Evolutionary conservation across 2,888 invertebrate genomes (phyloP), one percentile per base, ranked within the genome.

Genomic region (Rambutsinella grinnellia): DNA sequence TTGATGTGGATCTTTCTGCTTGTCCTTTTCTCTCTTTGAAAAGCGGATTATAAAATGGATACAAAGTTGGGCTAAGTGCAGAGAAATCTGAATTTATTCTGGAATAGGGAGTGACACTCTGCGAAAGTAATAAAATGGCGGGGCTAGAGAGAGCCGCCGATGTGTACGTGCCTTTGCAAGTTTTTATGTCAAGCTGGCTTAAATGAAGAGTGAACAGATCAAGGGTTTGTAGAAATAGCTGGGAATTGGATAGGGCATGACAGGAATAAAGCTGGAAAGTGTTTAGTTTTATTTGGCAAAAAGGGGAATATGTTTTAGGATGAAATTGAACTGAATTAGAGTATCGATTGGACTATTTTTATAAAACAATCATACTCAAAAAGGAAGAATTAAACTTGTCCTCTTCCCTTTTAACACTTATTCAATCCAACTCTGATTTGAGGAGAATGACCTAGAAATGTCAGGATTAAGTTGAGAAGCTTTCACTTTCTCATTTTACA

Each of bases 231-330:
- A 36, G 13, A 36, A 36, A 36, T n/a, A n/a, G n/a, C n/a, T n/a
- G n/a, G n/a, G n/a, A n/a, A n/a, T n/a, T n/a, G n/a, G n/a, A n/a
- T n/a, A 36, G 13, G 13, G 36, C 36, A 36, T 58, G 58, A 58
- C 58, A 58, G 46, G 46, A 61, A 61, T 36, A 36, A 61, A 47
- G 46, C 61, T n/a, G n/a, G n/a, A n/a, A 61, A 61, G 23, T 23
- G 46, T 27, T 58, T 36, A 19, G 47, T 3, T 61, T 46, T 61
- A 61, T 61, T 61, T 61, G 61, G 46, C 61, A 61, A 46, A 61
- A 61, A 56, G 27, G 54, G 36, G 58, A 58, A 58, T 36, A 36
- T 36, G 36, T 5, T 36, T 5, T 36, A 8, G 36, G 13, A 36
- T 36, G 36, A 36, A 36, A 13, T 36, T 36, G 36, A 36, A 36